phyloP scores from a whole-genome alignment of 2,113 vertebrate genomes.

The Bufo gargarizans region DNA sequence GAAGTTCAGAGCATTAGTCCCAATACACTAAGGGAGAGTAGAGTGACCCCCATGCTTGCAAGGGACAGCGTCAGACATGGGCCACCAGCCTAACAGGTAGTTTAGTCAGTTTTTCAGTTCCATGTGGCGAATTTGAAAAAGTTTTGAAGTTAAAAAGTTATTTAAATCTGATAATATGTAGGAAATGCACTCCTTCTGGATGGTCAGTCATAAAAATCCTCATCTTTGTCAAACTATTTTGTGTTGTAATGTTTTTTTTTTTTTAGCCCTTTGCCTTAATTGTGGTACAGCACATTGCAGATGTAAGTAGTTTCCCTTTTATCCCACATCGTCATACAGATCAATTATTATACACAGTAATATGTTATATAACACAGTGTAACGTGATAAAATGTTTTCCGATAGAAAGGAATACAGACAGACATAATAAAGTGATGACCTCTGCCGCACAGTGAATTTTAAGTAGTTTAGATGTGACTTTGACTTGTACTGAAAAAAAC shows the following conservation, averaged over 20 bases:
- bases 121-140: too few species aligned
- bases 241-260: background rate
- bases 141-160: too few species aligned
- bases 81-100: too few species aligned
- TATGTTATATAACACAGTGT: background rate
- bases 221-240: background rate
- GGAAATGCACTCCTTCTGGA: background rate
- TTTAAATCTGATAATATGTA: background rate
- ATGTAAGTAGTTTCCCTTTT: background rate
- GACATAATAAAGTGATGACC: slow-evolving; percentile 29
- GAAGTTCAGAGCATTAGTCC: too few species aligned
- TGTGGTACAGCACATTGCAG: background rate
- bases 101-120: too few species aligned
- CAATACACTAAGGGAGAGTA: too few species aligned
- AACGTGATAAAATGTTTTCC: background rate
- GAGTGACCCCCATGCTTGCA: too few species aligned
- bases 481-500: slow-evolving; percentile 59
- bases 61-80: too few species aligned
- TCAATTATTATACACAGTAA: background rate
- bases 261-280: background rate
- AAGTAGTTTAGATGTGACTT: slow-evolving; percentile 57
- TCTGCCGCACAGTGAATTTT: slow-evolving; percentile 22
- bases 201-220: background rate
- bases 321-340: too few species aligned
- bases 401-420: slow-evolving; percentile 9